Evolutionary conservation across 2,113 vertebrate genomes (phyloP), one percentile per base, ranked within the genome.

Genomic region (Sylvia atricapilla): DNA sequence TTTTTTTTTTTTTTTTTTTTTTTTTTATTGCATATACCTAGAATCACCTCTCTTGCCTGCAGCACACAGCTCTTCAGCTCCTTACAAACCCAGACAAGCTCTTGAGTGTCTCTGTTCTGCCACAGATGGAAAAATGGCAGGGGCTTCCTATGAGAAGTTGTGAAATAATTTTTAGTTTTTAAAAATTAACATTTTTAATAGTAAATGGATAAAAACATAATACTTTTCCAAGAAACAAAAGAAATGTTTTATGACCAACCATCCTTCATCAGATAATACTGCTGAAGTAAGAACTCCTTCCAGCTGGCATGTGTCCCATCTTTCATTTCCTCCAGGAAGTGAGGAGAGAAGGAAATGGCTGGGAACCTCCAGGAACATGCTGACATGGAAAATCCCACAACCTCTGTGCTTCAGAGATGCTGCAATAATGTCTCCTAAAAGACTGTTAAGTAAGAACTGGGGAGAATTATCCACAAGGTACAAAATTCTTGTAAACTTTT

Each of bases 401-500:
- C 37, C 58, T 94, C 64, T 49, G 17, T 58, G 16, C 66, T 46
- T 52, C 76, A 72, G 66, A 64, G 83, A 53, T 79, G 69, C 86
- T 87, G 75, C 63, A 62, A 63, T 73, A 22, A 9, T 33, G 18
- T 41, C 66, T 81, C 89, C 87, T 70, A n/a, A 87, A 78, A 59
- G 27, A 87, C 37, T 7, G 10, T 79, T 84, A 58, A 63, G 47
- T 59, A 53, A 76, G 30, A 64, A 31, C 31, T 73, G 46, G 58
- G 52, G 77, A 89, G 62, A 85, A 78, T 92, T 93, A 92, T 90
- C 93, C 63, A 68, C 44, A 84, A 93, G 85, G 79, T 83, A 79
- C 28, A 30, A 80, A 84, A 89, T 90, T 94, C 52, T 47, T 92
- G 89, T 90, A 89, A 97, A 89, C 80, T 87, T 95, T 37, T 73